Conservation (phyloP, 2,797 vertebrate species). For the Leuciscus waleckii region DNA sequence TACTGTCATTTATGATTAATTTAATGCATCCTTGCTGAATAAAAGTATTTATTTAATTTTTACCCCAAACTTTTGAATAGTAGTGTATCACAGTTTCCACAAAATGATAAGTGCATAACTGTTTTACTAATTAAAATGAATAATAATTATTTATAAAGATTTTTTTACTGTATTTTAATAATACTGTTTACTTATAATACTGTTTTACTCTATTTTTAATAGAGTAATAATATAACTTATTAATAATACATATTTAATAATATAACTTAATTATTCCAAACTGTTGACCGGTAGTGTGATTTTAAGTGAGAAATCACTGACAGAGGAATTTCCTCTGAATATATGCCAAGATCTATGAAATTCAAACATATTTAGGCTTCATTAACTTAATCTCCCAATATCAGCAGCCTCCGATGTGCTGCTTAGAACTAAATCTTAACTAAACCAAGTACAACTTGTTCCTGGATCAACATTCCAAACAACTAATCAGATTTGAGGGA, state of each 20-base stretch:
- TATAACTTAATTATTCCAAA: neutral
- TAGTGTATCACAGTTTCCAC: neutral
- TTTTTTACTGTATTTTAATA: neutral
- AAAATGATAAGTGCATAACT: neutral
- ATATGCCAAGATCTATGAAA: neutral
- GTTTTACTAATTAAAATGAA: neutral
- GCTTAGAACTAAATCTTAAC: neutral
- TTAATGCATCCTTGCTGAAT: neutral
- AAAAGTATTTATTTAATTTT: neutral
- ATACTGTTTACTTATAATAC: too few species aligned
- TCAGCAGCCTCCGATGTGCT: neutral
- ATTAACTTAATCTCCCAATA: neutral
- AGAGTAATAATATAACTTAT: too few species aligned
- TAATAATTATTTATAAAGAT: neutral
- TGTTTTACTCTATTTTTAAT: too few species aligned
- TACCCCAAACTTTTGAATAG: neutral
- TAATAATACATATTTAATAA: too few species aligned
- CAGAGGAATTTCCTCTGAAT: neutral
- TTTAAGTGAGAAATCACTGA: neutral
- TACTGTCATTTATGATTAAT: neutral
- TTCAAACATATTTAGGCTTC: neutral
- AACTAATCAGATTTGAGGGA: neutral
- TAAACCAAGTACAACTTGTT: neutral
- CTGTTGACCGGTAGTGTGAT: neutral
- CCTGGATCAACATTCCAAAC: neutral